Evolutionary conservation across 1,140 invertebrate genomes (phyloP).

Genomic region (Nilaparvata lugens): DNA sequence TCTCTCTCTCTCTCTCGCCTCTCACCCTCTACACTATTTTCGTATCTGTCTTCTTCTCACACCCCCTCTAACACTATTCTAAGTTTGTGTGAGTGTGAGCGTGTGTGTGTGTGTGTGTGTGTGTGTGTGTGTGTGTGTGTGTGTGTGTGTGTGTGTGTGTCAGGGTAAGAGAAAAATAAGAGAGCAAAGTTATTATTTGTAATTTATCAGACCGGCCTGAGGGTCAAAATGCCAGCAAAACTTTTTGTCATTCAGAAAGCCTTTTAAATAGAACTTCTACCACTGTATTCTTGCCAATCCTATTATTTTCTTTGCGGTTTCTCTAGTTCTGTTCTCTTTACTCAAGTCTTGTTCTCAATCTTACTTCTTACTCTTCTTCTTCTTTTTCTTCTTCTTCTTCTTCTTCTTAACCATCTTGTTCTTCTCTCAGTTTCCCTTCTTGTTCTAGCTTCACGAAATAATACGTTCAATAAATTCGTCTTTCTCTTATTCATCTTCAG

Average conservation of each 20-base stretch:
- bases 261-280: not conserved
- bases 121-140: not conserved
- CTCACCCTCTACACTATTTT: not conserved
- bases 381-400: too few relatives aligned
- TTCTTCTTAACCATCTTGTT: too few relatives aligned
- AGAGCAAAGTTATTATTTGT: not conserved
- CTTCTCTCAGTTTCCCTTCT: too few relatives aligned
- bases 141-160: not conserved
- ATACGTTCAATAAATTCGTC: too few relatives aligned
- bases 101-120: not conserved
- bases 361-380: too few relatives aligned
- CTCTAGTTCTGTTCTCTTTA: not conserved
- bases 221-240: not conserved
- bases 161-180: not conserved
- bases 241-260: not conserved
- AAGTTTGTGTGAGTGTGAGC: not conserved
- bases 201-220: not conserved
- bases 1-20: not conserved
- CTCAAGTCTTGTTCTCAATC: too few relatives aligned
- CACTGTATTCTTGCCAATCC: not conserved
- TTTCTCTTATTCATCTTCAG: too few relatives aligned
- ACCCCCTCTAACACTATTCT: not conserved
- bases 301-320: not conserved
- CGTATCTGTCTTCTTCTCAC: not conserved
- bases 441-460: too few relatives aligned